Conservation (phyloP, 2,113 vertebrate species). For the Syrrhaptes paradoxus region DNA sequence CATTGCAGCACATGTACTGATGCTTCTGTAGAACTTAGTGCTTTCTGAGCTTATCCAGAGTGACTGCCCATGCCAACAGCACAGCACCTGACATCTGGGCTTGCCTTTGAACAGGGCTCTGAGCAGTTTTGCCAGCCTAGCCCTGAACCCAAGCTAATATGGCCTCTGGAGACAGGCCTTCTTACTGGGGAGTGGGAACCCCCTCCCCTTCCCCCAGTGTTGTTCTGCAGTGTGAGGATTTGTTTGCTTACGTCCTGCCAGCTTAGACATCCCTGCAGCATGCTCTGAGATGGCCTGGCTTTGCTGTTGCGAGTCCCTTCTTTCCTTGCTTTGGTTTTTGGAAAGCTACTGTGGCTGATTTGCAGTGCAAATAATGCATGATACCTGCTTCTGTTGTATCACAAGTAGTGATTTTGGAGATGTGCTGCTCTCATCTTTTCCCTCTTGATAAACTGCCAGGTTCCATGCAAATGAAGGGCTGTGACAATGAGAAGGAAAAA, state of each 20-base stretch:
- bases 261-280: background rate
- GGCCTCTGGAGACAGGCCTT: background rate
- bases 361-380: background rate
- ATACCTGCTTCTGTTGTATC: background rate
- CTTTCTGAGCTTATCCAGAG: background rate
- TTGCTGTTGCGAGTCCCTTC: background rate
- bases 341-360: background rate
- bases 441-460: background rate
- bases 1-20: background rate
- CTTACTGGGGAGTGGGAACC: background rate
- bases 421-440: background rate
- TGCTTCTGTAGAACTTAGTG: background rate
- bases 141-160: background rate
- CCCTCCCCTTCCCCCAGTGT: background rate
- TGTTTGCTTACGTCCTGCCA: background rate
- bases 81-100: accelerated
- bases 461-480: background rate
- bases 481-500: background rate
- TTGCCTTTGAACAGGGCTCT: background rate
- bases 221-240: background rate
- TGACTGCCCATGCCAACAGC: background rate
- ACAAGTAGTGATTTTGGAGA: background rate
- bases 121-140: background rate
- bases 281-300: background rate
- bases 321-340: background rate